Percentiles rank a stretch among this genome's conserved stretches.
phyloP scores from a whole-genome alignment of 2,888 invertebrate genomes.

The Cosmorhoe ocellata region DNA sequence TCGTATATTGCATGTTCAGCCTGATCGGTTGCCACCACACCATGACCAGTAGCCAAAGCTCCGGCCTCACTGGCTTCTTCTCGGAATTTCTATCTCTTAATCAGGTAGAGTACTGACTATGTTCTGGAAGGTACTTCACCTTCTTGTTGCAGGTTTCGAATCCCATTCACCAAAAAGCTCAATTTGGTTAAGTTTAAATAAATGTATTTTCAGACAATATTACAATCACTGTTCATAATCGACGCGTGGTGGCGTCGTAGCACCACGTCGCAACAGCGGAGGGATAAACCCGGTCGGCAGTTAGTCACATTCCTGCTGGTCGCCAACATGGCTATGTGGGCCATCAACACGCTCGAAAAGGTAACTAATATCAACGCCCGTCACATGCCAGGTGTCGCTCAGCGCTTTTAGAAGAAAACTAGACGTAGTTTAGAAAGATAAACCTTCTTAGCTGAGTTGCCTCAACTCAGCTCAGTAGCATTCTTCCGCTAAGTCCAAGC shows the following conservation, averaged over 20 bases:
- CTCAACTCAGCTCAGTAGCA: too few species aligned
- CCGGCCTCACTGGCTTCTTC: constrained; percentile 84
- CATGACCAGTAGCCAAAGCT: constrained; percentile 74
- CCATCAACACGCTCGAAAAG: constrained; percentile 90
- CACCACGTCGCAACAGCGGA: constrained; percentile 85
- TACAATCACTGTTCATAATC: constrained; percentile 90
- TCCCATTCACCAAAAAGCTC: too few species aligned
- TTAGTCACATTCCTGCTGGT: constrained; percentile 92
- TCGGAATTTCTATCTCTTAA: constrained; percentile 88
- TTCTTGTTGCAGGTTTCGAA: too few species aligned
- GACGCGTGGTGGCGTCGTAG: constrained; percentile 90
- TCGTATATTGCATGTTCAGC: constrained; percentile 93
- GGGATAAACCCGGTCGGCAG: constrained; percentile 91
- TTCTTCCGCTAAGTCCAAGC: too few species aligned
- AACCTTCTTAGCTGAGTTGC: too few species aligned
- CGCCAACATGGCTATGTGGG: constrained; percentile 93
- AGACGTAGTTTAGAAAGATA: too few species aligned
- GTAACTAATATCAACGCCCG: constrained; percentile 36
- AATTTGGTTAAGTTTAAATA: neutral
- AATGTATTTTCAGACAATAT: constrained; percentile 80
- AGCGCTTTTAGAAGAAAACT: too few species aligned
- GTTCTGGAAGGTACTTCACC: neutral
- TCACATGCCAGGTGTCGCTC: too few species aligned
- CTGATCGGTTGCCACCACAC: constrained; percentile 90
- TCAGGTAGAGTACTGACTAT: constrained; percentile 71